Evolutionary conservation across 1,140 invertebrate species (phyloP), one percentile per base, ranked within the genome.

Genomic region (Saccostrea glomerata): DNA sequence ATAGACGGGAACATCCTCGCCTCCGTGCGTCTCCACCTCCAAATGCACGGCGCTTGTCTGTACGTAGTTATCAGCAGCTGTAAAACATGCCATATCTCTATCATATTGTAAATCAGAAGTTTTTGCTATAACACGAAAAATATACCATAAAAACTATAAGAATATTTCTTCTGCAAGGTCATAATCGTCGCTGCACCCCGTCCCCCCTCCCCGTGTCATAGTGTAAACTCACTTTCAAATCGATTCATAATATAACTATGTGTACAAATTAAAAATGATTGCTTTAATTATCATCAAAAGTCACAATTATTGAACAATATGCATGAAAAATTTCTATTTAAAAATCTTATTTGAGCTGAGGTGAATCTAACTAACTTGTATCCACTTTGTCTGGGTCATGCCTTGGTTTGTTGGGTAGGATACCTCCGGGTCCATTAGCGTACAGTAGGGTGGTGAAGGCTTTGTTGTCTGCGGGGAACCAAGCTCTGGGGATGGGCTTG

Each of bases 1-100:
- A 88, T 95, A 95, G 15, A 95, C 92, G 5, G 93, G 91, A 0
- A 95, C 94, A 83, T 95, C 94, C 83, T 94, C 94, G 4, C 93
- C 94, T 13, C 92, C 93, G 85, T 95, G 94, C 12, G 92, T 95
- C 70, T 94, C 94, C 91, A 97, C 89, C 0, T 30, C 12, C 13
- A 96, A 95, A 56, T 96, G 95, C 13, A 98, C 96, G 0, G 95
- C 96, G 0, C 97, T 96, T 92, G 91, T 86, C 20, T 92, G 90
- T 30, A 54, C 20, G 85, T 90, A 93, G 56, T 92, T 70, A 13
- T 87, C 70, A 73, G 88, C 82, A 25, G 84, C 92, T 93, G 89
- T 63, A 92, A 85, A 90, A 86, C 86, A 91, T 40, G 1, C 58
- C 58, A 60, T 13, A 13, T 60, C 13, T 36, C 12, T 60, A 47